Evolutionary conservation across 2,797 vertebrate species (phyloP), one percentile per base, ranked within the genome.

Genomic region (Peromyscus aztecus): DNA sequence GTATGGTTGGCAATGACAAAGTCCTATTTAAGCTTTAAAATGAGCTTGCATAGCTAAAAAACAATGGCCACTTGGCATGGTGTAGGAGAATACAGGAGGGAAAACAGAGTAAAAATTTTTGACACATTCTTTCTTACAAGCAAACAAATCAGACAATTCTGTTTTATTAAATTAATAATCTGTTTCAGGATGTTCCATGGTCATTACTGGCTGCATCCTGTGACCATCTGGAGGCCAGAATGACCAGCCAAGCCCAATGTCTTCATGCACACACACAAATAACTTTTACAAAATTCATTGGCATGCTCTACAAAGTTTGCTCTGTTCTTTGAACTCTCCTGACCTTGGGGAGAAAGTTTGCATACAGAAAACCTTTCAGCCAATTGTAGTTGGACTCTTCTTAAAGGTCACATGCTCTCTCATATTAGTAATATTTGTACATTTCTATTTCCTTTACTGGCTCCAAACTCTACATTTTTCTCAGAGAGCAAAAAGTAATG

Each of bases 171-270:
- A 97, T 61, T 95, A 95, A 81, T 91, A 92, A 78, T 97, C 90
- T 75, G 83, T 97, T 96, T 97, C 89, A 90, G 89, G 92, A 90
- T 95, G 85, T 97, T 95, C 55, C 94, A 85, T 21, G 83, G 89
- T 96, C 96, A 97, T 96, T 94, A 94, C 91, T 97, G 94, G 97
- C 96, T 96, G 91, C 59, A 91, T 96, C 96, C 96, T 97, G 92
- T 97, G 96, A 93, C 97, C 95, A 96, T 97, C 97, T 98, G 97
- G 97, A 96, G 97, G 92, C 61, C 90, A 95, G 95, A 97, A 86
- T 89, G 94, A 95, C 89, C 71, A 89, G 97, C 96, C 96, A 98
- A 97, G 80, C 57, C 73, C 76, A 88, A 61, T 75, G 90, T 96
- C 96, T 96, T 94, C 34, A 24, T 13, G 31, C 67, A 92, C 49